Evolutionary conservation across 2,113 vertebrate genomes (phyloP).

Genomic region (Madoqua kirkii): DNA sequence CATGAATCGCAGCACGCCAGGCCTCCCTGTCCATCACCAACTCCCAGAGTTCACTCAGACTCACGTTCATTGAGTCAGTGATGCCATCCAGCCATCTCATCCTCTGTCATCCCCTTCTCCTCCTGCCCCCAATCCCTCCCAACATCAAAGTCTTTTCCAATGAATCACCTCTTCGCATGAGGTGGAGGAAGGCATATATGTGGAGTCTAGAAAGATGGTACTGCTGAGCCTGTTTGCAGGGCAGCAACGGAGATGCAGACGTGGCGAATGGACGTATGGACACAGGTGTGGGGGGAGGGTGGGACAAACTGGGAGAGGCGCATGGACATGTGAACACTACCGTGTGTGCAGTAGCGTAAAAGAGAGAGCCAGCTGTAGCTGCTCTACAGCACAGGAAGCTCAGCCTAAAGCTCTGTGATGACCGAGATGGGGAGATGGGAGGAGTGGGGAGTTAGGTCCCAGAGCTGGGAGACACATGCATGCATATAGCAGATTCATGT

Average conservation of each 20-base stretch:
- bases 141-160: no score
- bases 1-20: no score
- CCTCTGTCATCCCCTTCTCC: no score
- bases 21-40: no score
- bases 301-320: not conserved
- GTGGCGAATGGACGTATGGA: not conserved
- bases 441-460: not conserved
- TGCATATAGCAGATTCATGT: not conserved
- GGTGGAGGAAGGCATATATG: not conserved
- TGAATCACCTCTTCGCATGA: no score
- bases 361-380: not conserved
- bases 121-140: no score
- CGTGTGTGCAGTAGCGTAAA: not conserved
- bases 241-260: not conserved
- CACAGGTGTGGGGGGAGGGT: not conserved
- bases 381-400: not conserved
- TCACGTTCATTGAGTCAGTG: no score
- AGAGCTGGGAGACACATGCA: accelerated
- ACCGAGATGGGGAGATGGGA: not conserved
- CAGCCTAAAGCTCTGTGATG: not conserved
- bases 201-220: not conserved
- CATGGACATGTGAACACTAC: not conserved
- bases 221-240: not conserved
- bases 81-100: no score
- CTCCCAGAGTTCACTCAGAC: no score